phyloP scores from a whole-genome alignment of 2,888 invertebrate genomes.

The Metalampra italica region DNA sequence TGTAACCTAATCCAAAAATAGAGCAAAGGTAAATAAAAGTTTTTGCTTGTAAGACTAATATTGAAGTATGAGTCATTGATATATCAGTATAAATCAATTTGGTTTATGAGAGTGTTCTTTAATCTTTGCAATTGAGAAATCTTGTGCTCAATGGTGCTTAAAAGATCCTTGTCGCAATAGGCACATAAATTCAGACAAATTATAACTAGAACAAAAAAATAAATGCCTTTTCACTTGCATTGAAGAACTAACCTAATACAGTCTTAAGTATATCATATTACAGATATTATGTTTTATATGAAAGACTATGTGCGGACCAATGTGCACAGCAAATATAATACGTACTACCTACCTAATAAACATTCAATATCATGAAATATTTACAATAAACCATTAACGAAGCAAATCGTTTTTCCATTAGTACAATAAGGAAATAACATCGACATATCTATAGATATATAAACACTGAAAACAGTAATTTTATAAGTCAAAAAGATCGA shows the following conservation, averaged over 20 bases:
- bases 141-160: too few relatives aligned
- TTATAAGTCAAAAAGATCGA: background rate
- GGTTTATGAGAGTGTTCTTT: too few relatives aligned
- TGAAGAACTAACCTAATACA: slow-evolving; percentile 53
- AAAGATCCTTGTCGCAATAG: too few relatives aligned
- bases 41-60: too few relatives aligned
- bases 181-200: too few relatives aligned
- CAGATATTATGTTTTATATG: slow-evolving; percentile 10
- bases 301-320: slow-evolving; percentile 44
- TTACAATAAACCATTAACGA: background rate
- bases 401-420: background rate
- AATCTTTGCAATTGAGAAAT: too few relatives aligned
- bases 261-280: slow-evolving; percentile 48
- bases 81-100: too few relatives aligned
- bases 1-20: too few relatives aligned
- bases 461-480: background rate
- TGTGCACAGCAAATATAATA: slow-evolving; percentile 41
- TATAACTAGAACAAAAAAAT: slow-evolving; percentile 12
- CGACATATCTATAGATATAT: background rate
- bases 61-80: too few relatives aligned
- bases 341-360: slow-evolving; percentile 5
- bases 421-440: background rate
- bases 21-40: too few relatives aligned
- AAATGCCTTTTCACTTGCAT: slow-evolving; percentile 41
- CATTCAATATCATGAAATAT: too few relatives aligned